A percentile compares a stretch with the other conserved stretches of the same genome.
Conservation (phyloP, 2,113 vertebrate species). For the Labeo catla region DNA sequence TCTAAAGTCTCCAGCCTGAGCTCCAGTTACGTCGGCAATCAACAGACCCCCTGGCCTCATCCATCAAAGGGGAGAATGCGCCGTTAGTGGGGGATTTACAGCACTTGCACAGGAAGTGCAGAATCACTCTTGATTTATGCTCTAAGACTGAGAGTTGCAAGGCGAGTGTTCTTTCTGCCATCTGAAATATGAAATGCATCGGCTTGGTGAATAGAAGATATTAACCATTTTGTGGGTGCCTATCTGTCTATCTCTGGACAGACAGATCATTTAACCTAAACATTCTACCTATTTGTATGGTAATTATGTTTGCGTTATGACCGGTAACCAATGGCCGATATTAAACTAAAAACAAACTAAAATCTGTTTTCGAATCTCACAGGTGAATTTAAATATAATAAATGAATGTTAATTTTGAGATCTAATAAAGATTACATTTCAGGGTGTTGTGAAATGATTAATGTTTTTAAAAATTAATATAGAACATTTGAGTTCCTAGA, state of each 20-base stretch:
- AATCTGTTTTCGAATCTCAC: neutral
- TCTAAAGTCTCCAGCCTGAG: constrained; percentile 48
- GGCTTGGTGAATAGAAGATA: constrained; percentile 58
- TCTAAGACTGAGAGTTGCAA: constrained; percentile 64
- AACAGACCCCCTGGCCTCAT: constrained; percentile 65
- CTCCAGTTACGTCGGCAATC: constrained; percentile 62
- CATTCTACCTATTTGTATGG: neutral
- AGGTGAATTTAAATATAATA: neutral
- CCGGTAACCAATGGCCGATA: neutral
- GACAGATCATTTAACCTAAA: neutral
- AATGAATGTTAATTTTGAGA: neutral
- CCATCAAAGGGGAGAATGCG: constrained; percentile 72
- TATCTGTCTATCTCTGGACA: constrained; percentile 1
- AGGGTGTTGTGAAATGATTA: neutral
- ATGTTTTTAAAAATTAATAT: neutral
- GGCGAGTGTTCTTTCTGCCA: constrained; percentile 64
- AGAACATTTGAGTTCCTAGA: too few species aligned
- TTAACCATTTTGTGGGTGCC: neutral
- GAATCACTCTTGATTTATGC: constrained; percentile 80
- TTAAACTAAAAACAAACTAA: neutral
- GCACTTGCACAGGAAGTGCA: constrained; percentile 70
- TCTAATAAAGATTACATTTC: neutral
- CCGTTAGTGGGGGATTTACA: constrained; percentile 74
- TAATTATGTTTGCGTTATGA: neutral
- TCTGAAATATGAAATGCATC: constrained; percentile 46